Conservation (phyloP, 2,888 invertebrate species). For the Lasioglossum lativentre region DNA sequence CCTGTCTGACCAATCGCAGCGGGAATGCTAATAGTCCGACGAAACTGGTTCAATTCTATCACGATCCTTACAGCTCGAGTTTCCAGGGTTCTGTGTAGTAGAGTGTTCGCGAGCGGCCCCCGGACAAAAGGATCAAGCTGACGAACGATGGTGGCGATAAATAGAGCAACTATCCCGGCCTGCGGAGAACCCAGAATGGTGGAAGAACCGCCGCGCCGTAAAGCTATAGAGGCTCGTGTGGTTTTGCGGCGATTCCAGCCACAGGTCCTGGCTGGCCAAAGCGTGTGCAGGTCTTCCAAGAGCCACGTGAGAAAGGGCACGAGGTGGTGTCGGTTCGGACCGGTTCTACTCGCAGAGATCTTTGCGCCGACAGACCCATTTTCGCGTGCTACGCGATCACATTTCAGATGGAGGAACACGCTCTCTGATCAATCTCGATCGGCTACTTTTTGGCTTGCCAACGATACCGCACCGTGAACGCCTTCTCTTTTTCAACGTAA, state of each 20-base stretch:
- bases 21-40: slow-evolving; percentile 38
- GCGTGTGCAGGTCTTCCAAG: slow-evolving; percentile 39
- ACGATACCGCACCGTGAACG: background rate
- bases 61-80: slow-evolving; percentile 17
- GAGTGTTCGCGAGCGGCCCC: background rate
- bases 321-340: slow-evolving; percentile 61
- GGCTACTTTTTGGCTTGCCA: background rate
- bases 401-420: slow-evolving; percentile 16
- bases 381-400: slow-evolving; percentile 39
- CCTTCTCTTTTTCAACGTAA: background rate
- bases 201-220: slow-evolving; percentile 55
- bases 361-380: slow-evolving; percentile 32
- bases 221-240: slow-evolving; percentile 65
- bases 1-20: slow-evolving; percentile 14
- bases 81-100: slow-evolving; percentile 11
- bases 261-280: slow-evolving; percentile 1
- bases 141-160: slow-evolving; percentile 45
- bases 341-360: slow-evolving; percentile 59
- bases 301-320: slow-evolving; percentile 67
- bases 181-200: slow-evolving; percentile 23
- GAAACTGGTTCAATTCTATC: slow-evolving; percentile 50
- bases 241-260: slow-evolving; percentile 59
- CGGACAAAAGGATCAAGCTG: slow-evolving; percentile 42
- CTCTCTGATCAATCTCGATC: slow-evolving; percentile 25
- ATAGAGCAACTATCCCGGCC: slow-evolving; percentile 27